Base-by-base conservation (phyloP, 23 tunicate species). In the Styela clava region DNA sequence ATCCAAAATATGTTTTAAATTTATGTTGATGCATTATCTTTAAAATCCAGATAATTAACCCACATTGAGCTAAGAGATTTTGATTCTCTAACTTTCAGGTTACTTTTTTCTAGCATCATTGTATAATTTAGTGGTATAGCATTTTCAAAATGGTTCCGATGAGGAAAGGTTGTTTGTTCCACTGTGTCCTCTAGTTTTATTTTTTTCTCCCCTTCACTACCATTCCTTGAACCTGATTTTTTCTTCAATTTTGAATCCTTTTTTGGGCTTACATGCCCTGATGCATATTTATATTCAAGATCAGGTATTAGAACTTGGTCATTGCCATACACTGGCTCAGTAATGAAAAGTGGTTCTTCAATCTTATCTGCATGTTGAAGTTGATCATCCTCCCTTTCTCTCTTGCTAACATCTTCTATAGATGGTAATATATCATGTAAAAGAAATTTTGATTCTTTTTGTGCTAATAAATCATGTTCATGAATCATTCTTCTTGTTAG, bases 261-360 rank as follows among this genome's bases (percentile, higher is more conserved):
- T n/a, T 36, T 1, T 37, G 30, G 1, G 64, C 65, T 1, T 27
- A 7, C n/a, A 27, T 52, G 52, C 24, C 37, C 2, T 33, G 35
- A 21, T 35, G 81, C 31, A 44, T 76, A 76, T 52, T 76, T 76
- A 0, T 76, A 76, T n/a, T 76, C 81, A 69, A 76, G 33, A 24
- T 76, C 81, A 20, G 81, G 81, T 12, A 76, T 76, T 25, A 76
- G 31, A 0, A 76, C 64, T 18, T 51, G 62, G 44, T 76, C 81
- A 76, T 76, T 36, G 0, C 81, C 81, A 51, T 44, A 76, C 24
- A 76, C 81, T 22, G 81, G 81, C 64, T 76, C 81, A 0, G 81
- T 76, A 44, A 76, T 76, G 2, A 76, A 76, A 18, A 76, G 62
- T 71, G 23, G 37, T 44, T 76, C 26, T 24, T 52, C 71, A 5